phyloP scores from a whole-genome alignment of 2,888 invertebrate species.

The Onthophagus sagittarius region DNA sequence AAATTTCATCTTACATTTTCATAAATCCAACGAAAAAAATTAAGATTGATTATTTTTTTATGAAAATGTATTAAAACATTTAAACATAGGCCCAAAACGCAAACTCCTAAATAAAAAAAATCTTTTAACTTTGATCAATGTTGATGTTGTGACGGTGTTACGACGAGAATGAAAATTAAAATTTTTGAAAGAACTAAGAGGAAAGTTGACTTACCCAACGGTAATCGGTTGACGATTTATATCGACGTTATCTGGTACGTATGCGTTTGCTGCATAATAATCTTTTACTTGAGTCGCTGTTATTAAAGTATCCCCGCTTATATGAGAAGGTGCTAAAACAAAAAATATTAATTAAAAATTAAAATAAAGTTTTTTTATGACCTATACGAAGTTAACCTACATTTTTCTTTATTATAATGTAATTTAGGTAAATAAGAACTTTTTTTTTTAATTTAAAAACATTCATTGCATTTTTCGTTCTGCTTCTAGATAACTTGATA shows the following conservation, averaged over 20 bases:
- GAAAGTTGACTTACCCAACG: constrained; percentile 55
- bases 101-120: neutral
- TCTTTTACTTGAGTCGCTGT: constrained; percentile 43
- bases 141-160: neutral
- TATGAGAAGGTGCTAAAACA: constrained; percentile 43
- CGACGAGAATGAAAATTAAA: neutral
- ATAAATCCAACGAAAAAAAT: too few species aligned
- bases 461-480: too few species aligned
- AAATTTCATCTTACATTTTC: too few species aligned
- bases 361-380: too few species aligned
- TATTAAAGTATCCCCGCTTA: constrained; percentile 46
- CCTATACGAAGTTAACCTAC: too few species aligned
- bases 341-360: neutral
- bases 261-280: constrained; percentile 39
- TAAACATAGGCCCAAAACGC: neutral
- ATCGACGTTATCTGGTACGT: constrained; percentile 57
- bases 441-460: too few species aligned
- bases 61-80: neutral
- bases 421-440: too few species aligned
- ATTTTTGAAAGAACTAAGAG: neutral
- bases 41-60: too few species aligned
- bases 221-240: constrained; percentile 61
- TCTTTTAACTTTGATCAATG: neutral
- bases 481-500: too few species aligned
- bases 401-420: too few species aligned